phyloP scores from a whole-genome alignment of 1,140 invertebrate species.

The Neuroterus valhalla region DNA sequence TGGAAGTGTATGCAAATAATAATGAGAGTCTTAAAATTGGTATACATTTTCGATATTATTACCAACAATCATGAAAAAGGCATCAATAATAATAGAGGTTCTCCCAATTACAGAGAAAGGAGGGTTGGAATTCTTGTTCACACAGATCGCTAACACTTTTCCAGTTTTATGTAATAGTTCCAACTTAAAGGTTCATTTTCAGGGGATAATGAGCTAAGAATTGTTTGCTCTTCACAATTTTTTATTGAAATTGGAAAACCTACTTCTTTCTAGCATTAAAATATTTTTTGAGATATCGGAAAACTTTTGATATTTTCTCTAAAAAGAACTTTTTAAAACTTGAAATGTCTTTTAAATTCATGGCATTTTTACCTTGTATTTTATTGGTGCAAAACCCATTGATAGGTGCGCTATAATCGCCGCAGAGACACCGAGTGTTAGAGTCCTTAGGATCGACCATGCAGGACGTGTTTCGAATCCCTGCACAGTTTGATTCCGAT shows the following conservation, averaged over 20 bases:
- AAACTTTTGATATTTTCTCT: conserved; percentile 18
- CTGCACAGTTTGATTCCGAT: conserved; percentile 78
- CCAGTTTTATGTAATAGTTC: background rate
- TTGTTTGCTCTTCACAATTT: too few species aligned
- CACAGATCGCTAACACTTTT: background rate
- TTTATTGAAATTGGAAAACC: background rate
- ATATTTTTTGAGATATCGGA: conserved; percentile 26
- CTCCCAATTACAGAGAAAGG: background rate
- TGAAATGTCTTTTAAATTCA: background rate
- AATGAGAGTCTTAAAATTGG: background rate
- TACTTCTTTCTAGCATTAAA: background rate
- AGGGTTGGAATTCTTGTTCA: too few species aligned
- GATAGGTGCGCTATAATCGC: conserved; percentile 78
- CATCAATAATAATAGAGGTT: background rate
- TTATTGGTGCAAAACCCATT: conserved; percentile 79
- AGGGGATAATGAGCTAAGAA: too few species aligned
- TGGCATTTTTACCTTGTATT: conserved; percentile 72
- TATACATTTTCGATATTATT: background rate
- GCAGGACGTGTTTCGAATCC: conserved; percentile 80
- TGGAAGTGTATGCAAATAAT: background rate
- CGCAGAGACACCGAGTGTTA: conserved; percentile 79
- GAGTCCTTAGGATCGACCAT: conserved; percentile 78
- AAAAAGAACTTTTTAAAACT: conserved; percentile 9
- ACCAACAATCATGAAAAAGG: background rate
- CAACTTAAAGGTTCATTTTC: background rate